Conservation (phyloP, 2,113 vertebrate genomes). For the Istiophorus platypterus region DNA sequence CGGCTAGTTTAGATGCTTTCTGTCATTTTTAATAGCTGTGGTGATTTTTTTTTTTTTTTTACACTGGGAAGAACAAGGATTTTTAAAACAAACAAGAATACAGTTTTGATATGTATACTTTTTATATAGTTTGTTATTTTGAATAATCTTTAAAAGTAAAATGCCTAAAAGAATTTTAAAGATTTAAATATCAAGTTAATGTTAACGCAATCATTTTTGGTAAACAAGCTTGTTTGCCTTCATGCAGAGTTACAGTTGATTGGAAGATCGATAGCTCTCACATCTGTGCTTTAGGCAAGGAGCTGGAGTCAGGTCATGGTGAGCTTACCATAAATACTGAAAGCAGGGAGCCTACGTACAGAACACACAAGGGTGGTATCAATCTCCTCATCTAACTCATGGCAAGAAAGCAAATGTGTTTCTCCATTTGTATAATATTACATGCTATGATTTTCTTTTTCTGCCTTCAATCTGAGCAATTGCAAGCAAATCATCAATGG, state of each 20-base stretch:
- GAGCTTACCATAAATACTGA: conserved; percentile 4
- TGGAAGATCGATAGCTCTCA: not conserved
- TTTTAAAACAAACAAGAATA: not conserved
- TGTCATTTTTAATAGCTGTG: not conserved
- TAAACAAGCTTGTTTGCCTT: not conserved
- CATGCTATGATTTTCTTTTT: not conserved
- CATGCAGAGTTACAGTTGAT: not conserved
- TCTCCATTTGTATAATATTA: not conserved
- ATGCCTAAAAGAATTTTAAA: not conserved
- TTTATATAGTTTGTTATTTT: not conserved
- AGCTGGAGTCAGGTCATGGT: not conserved
- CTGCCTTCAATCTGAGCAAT: not conserved
- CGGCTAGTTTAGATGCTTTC: not conserved
- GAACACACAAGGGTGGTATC: not conserved
- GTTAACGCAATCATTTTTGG: not conserved
- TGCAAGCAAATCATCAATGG: not conserved
- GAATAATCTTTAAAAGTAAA: not conserved
- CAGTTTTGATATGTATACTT: not conserved
- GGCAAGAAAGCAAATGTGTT: not conserved
- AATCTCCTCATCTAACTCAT: not conserved
- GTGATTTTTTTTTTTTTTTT: not conserved
- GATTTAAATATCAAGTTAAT: not conserved
- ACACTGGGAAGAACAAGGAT: not conserved
- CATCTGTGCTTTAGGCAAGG: not conserved
- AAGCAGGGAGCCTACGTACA: not conserved